Percentiles rank a stretch among this genome's conserved stretches.
phyloP scores from a whole-genome alignment of 1,140 invertebrate species.

The Apis mellifera region DNA sequence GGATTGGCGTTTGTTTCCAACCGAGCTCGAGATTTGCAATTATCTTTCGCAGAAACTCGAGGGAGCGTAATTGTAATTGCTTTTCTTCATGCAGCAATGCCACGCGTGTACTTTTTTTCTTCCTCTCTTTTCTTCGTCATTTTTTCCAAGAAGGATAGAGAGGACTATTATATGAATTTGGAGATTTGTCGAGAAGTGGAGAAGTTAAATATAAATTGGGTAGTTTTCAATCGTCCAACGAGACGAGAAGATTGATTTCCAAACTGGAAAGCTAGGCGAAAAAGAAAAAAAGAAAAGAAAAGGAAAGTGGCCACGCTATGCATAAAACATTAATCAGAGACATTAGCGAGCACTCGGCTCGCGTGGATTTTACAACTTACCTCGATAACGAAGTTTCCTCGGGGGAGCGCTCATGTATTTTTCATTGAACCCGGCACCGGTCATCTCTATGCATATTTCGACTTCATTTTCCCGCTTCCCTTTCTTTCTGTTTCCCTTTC shows the following conservation, averaged over 20 bases:
- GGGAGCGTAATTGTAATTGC: not conserved
- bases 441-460: conserved; percentile 28
- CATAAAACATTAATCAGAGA: conserved; percentile 28
- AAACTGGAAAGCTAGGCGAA: not conserved
- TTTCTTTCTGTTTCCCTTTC: not conserved
- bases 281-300: not conserved
- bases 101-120: not conserved
- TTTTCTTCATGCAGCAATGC: too few species aligned
- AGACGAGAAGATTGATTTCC: not conserved
- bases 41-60: not conserved
- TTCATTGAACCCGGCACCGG: conserved; percentile 5
- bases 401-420: conserved; percentile 36
- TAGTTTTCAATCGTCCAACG: not conserved
- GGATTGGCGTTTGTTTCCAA: not conserved
- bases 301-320: not conserved
- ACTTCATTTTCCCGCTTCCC: not conserved
- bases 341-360: conserved; percentile 3
- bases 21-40: not conserved
- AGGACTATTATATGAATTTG: too few species aligned
- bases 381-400: conserved; percentile 33
- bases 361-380: conserved; percentile 33
- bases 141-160: not conserved
- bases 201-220: not conserved
- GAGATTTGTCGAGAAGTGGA: too few species aligned
- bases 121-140: too few species aligned